Evolutionary conservation across 2,113 vertebrate genomes (phyloP), one percentile per base, ranked within the genome.

Genomic region (Protobothrops flavoviridis): DNA sequence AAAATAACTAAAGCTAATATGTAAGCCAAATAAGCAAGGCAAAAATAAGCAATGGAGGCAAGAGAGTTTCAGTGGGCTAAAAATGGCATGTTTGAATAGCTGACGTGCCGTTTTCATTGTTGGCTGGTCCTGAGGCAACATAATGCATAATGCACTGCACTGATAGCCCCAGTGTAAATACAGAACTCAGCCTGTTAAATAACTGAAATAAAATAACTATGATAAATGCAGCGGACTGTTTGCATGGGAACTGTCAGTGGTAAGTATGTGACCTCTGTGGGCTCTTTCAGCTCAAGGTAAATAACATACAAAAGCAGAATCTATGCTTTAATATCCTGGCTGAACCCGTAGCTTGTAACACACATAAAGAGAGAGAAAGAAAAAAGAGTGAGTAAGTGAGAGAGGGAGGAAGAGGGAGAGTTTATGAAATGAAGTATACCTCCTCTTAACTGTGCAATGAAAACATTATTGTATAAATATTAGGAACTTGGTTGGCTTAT

Each of bases 201-300:
- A 55, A 89, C 61, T 81, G 52, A 81, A 92, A 89, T 74, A 55
- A 92, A 81, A 81, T 23, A 93, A 24, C 64, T 29, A 90, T 12
- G 9, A 74, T 56, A 56, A 89, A 89, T 59, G 17, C 57, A 57
- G 88, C 39, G n/a, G 53, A 89, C 20, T 90, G 87, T 81, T 85
- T 85, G 81, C 52, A 56, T 89, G 74, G 74, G 61, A 81, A 89
- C 39, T 59, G 5, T 69, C 52, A 86, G 55, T 29, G 39, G 85
- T 87, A 59, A 59, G 8, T 45, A 61, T 39, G 26, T 15, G 43
- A 33, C 61, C 43, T n/a, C 53, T 90, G 57, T 29, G 50, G 69
- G 43, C 11, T 33, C 85, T 85, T 59, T 12, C 33, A 24, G 24
- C 69, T 85, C 69, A 59, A 90, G 43, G 52, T 56, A 89, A 85